Base-by-base conservation (phyloP, 2,797 vertebrate genomes). In the Sparidentex hasta region DNA sequence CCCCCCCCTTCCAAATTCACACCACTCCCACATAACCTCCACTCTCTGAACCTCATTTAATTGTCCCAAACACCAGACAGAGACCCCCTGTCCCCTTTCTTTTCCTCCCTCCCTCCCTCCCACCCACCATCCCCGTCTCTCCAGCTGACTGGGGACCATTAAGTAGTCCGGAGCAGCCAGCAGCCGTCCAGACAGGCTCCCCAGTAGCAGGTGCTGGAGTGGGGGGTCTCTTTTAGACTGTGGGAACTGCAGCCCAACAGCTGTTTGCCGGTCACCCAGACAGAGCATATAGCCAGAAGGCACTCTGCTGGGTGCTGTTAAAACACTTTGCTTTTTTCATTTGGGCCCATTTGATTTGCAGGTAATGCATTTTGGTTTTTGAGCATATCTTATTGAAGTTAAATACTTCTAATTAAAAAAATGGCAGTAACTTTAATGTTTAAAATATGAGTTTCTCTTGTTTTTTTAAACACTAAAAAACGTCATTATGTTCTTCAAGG, bases 61-160 rank as follows among this genome's bases (percentile, higher is more conserved):
- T 87, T 88, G 78, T 86, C 72, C 77, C 68, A 51, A 78, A 75
- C 58, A 70, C 68, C 87, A 90, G 87, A 90, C 90, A 90, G 79
- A 79, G 55, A 81, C 68, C 79, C 86, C 86, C 71, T 55, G 27
- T 57, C 65, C 46, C 67, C 43, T 44, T 33, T 33, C 47, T 73
- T 75, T 74, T 61, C 55, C 71, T 38, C 72, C 70, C 72, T 62
- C 72, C 70, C 72, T 62, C 68, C 18, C 23, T 87, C 17, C 1
- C 82, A 65, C 71, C 83, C 85, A 70, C 70, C 54, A 38, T 80
- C 69, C 77, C 75, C 81, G 9, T 89, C 78, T 89, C 83, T 85
- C 85, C 92, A 94, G 88, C 90, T 92, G 93, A 94, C 90, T 81
- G 82, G 82, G 86, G 83, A 83, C 87, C 90, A 90, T 93, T 93